Percentiles rank a stretch among this genome's conserved stretches.
These are phyloP conservation scores for Hydrotaea cyrtoneurina DNA, from an alignment of 2,888 invertebrate genomes.

Conservation along the genomic window DNA sequence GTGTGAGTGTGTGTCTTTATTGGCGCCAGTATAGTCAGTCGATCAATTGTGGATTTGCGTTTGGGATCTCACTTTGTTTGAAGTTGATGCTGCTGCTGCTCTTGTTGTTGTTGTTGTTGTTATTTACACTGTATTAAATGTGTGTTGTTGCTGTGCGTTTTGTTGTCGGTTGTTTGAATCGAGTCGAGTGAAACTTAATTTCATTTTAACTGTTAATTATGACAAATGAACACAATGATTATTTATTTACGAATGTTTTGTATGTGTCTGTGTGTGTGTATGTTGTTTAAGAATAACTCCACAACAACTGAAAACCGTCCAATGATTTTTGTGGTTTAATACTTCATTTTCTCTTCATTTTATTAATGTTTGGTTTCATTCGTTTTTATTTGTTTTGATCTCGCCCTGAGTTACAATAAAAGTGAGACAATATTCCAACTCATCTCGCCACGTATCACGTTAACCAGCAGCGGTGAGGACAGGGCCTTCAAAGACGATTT, in stretches of 20 bases:
- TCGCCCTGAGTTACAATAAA: slow-evolving; percentile 50
- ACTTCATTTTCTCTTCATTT: slow-evolving; percentile 2
- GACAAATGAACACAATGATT: slow-evolving; percentile 66
- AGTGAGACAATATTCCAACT: slow-evolving; percentile 52
- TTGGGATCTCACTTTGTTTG: slow-evolving; percentile 40
- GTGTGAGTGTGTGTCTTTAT: slow-evolving; percentile 21
- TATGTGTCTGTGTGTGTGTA: neutral
- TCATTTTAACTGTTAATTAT: slow-evolving; percentile 69
- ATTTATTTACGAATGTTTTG: slow-evolving; percentile 46
- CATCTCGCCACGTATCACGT: neutral
- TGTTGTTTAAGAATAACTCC: neutral
- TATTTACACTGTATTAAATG: slow-evolving; percentile 44
- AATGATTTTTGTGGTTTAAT: slow-evolving; percentile 51
- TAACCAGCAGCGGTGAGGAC: neutral
- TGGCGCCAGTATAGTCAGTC: slow-evolving; percentile 63
- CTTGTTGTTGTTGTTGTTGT: slow-evolving; percentile 23
- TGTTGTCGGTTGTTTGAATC: slow-evolving; percentile 23
- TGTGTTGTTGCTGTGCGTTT: slow-evolving; percentile 11
- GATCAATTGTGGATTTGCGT: slow-evolving; percentile 61
- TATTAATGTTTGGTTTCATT: neutral
- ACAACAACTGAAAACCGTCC: neutral
- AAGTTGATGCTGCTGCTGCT: slow-evolving; percentile 16
- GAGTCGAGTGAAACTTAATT: slow-evolving; percentile 63
- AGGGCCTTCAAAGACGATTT: too few species aligned
- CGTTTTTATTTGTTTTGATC: neutral